These are phyloP conservation scores for Lochmaea crataegi DNA, from an alignment of 2,888 invertebrate genomes.

Conservation along the genomic window DNA sequence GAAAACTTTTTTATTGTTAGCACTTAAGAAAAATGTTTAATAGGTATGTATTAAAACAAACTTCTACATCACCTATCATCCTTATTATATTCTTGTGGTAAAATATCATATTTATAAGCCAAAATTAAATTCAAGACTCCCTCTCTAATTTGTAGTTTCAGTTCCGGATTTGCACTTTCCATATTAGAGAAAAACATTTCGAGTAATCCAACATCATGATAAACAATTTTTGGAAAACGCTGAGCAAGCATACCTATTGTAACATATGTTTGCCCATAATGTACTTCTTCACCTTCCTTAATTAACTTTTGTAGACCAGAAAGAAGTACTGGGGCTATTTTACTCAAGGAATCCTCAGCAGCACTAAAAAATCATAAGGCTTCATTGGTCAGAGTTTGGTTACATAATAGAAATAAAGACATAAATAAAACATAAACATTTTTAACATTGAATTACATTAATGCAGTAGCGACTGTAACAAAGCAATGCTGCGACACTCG, in stretches of 20 bases:
- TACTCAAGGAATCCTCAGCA: slow-evolving; percentile 70
- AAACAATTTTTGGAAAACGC: slow-evolving; percentile 72
- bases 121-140: slow-evolving; percentile 60
- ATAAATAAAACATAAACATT: too few species aligned
- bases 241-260: slow-evolving; percentile 78
- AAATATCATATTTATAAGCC: slow-evolving; percentile 60
- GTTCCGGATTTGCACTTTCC: slow-evolving; percentile 63
- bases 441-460: too few species aligned
- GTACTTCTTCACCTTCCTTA: slow-evolving; percentile 72
- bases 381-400: not conserved
- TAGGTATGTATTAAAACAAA: not conserved
- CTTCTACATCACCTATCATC: slow-evolving; percentile 50
- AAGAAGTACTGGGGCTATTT: slow-evolving; percentile 78
- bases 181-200: slow-evolving; percentile 68
- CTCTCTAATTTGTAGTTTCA: slow-evolving; percentile 62
- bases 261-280: slow-evolving; percentile 78
- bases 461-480: too few species aligned
- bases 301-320: slow-evolving; percentile 80
- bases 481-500: too few species aligned
- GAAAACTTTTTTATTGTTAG: too few species aligned
- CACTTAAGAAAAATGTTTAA: too few species aligned
- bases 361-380: slow-evolving; percentile 67
- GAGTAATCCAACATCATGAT: slow-evolving; percentile 73
- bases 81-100: slow-evolving; percentile 58
- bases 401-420: too few species aligned